phyloP scores from a whole-genome alignment of 2,888 invertebrate genomes.

The Sympetrum striolatum region DNA sequence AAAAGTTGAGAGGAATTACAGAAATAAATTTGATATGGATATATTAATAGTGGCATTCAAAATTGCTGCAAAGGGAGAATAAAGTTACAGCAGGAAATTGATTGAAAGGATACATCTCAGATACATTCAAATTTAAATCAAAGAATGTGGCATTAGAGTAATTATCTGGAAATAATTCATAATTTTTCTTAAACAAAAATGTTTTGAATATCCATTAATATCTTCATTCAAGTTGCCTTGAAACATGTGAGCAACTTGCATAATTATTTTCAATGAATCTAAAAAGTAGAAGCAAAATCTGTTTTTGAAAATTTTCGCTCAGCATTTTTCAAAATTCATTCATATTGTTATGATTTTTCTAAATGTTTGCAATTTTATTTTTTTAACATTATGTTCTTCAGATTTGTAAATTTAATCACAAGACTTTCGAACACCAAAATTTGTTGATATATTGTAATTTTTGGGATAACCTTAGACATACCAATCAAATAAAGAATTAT shows the following conservation, averaged over 20 bases:
- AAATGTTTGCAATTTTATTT: not conserved
- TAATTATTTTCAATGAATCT: too few relatives aligned
- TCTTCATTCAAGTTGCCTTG: not conserved
- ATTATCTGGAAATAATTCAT: too few relatives aligned
- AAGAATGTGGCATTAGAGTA: too few relatives aligned
- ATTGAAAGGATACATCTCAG: too few relatives aligned
- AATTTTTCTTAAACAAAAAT: too few relatives aligned
- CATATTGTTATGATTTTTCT: not conserved
- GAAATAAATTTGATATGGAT: too few relatives aligned
- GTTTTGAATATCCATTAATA: too few relatives aligned
- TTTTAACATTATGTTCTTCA: not conserved
- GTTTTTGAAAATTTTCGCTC: not conserved
- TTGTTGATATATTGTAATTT: not conserved
- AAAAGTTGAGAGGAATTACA: too few relatives aligned
- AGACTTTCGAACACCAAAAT: not conserved
- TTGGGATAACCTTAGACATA: not conserved
- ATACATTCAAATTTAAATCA: too few relatives aligned
- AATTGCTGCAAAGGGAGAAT: too few relatives aligned
- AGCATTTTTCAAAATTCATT: not conserved
- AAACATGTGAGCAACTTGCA: not conserved
- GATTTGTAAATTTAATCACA: not conserved
- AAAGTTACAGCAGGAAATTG: too few relatives aligned
- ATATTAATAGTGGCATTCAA: too few relatives aligned
- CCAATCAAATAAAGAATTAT: conserved; percentile 15
- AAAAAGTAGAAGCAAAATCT: not conserved